Evolutionary conservation across 2,113 vertebrate species (phyloP).

Genomic region (Entomyzon cyanotis): DNA sequence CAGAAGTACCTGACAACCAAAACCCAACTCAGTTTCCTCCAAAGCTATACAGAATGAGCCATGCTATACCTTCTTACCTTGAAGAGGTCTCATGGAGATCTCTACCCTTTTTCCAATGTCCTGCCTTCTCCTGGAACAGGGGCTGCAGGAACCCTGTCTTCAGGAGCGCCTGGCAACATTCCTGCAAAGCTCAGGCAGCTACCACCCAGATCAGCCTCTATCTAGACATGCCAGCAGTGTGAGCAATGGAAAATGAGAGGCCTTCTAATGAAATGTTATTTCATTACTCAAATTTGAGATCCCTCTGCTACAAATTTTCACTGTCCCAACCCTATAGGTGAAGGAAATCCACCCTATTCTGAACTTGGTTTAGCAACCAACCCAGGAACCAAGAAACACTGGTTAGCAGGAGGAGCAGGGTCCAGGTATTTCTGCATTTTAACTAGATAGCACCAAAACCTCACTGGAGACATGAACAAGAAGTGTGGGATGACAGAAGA

Average conservation of each 20-base stretch:
- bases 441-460: not conserved
- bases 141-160: not conserved
- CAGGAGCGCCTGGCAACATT: rapidly evolving
- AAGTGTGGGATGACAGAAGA: not conserved
- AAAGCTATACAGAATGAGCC: not conserved
- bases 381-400: not conserved
- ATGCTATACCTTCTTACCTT: not conserved
- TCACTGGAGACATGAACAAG: not conserved
- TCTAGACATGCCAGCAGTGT: rapidly evolving
- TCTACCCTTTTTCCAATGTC: not conserved
- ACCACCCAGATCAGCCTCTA: not conserved
- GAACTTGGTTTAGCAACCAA: not conserved
- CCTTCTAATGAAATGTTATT: not conserved
- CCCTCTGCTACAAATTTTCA: not conserved
- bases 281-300: not conserved
- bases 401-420: not conserved
- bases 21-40: not conserved
- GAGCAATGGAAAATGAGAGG: not conserved
- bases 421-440: not conserved
- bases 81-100: not conserved
- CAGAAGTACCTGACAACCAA: not conserved
- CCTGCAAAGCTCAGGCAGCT: not conserved
- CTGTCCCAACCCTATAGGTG: not conserved
- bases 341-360: not conserved
- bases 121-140: not conserved